These are phyloP conservation scores for Dicrurus megarhynchus DNA, from an alignment of 2,113 vertebrate genomes.

Conservation along the genomic window DNA sequence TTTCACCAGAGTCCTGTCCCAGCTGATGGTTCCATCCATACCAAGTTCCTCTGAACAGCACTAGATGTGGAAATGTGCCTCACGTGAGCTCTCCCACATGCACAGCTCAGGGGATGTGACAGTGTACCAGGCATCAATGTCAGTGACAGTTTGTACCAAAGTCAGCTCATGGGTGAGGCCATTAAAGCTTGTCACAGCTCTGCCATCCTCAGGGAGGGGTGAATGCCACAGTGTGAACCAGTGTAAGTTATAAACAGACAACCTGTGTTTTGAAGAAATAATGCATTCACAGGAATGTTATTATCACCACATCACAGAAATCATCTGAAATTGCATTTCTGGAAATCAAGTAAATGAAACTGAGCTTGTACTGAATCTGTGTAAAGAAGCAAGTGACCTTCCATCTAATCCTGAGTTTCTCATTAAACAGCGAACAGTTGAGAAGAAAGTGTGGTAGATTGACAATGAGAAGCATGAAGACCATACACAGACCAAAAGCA, in stretches of 20 bases:
- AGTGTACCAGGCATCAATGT: no score
- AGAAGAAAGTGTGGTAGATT: not conserved
- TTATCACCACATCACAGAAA: not conserved
- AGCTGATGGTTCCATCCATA: not conserved
- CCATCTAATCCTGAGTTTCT: not conserved
- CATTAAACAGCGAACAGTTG: not conserved
- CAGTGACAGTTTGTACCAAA: not conserved
- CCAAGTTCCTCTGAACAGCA: not conserved
- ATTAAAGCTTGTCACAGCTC: not conserved
- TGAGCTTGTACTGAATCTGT: not conserved
- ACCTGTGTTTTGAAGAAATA: not conserved
- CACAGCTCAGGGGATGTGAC: not conserved
- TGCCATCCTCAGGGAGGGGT: not conserved
- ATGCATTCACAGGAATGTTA: not conserved
- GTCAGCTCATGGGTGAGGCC: not conserved
- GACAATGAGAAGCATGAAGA: not conserved
- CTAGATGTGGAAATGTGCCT: not conserved
- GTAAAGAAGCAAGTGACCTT: not conserved
- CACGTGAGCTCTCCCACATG: accelerated
- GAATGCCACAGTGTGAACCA: not conserved
- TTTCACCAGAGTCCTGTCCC: not conserved
- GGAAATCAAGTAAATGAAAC: not conserved
- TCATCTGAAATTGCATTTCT: not conserved
- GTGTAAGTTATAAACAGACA: not conserved
- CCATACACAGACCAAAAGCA: not conserved